Evolutionary conservation across 2,113 vertebrate genomes (phyloP).

Genomic region (Rhombomys opimus): DNA sequence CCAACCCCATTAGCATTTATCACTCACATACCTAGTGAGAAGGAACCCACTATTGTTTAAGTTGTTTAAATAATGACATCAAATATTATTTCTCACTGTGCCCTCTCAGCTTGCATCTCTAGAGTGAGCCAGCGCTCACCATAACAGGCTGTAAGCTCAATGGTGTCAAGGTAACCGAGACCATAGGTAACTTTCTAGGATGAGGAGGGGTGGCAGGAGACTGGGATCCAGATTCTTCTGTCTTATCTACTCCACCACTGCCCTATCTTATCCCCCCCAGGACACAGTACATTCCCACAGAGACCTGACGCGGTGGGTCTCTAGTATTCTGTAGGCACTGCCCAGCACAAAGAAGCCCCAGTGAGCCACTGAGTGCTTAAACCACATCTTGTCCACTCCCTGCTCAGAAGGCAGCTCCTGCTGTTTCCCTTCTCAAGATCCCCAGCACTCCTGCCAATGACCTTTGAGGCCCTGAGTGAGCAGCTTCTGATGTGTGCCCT

Average conservation of each 20-base stretch:
- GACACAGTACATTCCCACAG: not conserved
- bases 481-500: not conserved
- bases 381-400: not conserved
- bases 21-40: not conserved
- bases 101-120: not conserved
- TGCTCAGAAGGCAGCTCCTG: not conserved
- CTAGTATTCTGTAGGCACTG: accelerated
- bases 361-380: not conserved
- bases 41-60: not conserved
- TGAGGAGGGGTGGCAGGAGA: not conserved
- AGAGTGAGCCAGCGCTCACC: not conserved
- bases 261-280: not conserved
- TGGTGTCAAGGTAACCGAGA: not conserved
- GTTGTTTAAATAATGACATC: not conserved
- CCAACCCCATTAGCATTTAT: not conserved
- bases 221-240: not conserved
- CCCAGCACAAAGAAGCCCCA: not conserved
- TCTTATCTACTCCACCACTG: not conserved
- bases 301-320: accelerated
- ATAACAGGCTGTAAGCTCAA: not conserved
- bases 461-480: not conserved
- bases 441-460: not conserved
- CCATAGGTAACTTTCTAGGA: not conserved
- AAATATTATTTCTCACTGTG: not conserved
- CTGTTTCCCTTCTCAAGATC: not conserved